These are phyloP conservation scores for Electrona antarctica DNA, from an alignment of 2,113 vertebrate genomes.

Conservation along the genomic window DNA sequence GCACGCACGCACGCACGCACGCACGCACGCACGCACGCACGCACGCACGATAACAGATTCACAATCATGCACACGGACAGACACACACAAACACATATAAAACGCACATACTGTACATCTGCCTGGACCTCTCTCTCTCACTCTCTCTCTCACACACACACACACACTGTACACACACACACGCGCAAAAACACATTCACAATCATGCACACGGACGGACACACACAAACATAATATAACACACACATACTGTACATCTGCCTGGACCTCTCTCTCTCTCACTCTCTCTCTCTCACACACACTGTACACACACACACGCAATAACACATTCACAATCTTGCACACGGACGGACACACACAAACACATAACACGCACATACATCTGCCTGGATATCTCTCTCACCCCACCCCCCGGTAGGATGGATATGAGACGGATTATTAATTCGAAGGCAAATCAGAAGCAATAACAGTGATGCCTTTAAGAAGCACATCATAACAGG, in stretches of 20 bases:
- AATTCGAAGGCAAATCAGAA: neutral
- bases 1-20: neutral
- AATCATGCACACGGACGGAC: neutral
- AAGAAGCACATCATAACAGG: neutral
- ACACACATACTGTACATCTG: neutral
- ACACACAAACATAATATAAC: neutral
- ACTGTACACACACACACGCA: neutral
- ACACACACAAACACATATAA: too few relatives aligned
- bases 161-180: slow-evolving; percentile 7
- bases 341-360: neutral
- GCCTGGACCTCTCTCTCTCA: too few relatives aligned
- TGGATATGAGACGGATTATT: too few relatives aligned
- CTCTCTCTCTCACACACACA: neutral
- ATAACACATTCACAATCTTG: neutral
- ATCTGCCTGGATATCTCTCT: too few relatives aligned
- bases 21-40: neutral
- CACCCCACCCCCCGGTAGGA: too few relatives aligned
- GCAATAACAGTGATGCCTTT: neutral
- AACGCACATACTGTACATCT: too few relatives aligned
- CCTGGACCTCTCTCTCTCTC: too few relatives aligned
- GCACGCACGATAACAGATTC: too few relatives aligned
- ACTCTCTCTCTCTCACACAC: too few relatives aligned
- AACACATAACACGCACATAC: neutral
- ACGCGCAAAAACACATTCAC: neutral
- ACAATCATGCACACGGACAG: too few relatives aligned